Base-by-base conservation (phyloP, 2,888 invertebrate species). In the Acrobasis suavella region DNA sequence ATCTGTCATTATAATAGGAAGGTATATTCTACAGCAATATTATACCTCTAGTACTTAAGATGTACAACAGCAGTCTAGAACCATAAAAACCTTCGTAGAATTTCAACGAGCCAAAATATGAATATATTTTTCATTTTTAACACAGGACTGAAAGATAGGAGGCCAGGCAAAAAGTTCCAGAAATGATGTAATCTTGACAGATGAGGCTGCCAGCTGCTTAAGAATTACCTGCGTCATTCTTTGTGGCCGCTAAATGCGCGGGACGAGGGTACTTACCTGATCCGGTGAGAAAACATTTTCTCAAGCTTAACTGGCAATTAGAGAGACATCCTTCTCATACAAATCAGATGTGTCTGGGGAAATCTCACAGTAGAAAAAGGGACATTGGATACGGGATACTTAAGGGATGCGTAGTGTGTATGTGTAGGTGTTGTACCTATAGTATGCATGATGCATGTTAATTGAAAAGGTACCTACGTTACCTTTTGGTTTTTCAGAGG, bases 221-320 rank as follows among this genome's bases (percentile, higher is more conserved):
- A 59, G 32, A 55, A 55, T 62, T 55, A 62, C 54, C 62, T 62
- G 46, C 55, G 55, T 62, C 32, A 62, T 17, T 22, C 49, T 60
- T 60, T 49, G 55, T 54, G 54, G 61, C 46, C 52, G 54, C 17
- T 42, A 61, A 54, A 54, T 61, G 52, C n/a, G 58, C 58, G 22
- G 14, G 42, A 22, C 49, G 42, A 22, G 32, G 9, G 58, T 58
- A 58, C 50, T 37, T 60, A 38, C 50, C 17, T 38, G 32, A 37
- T 50, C 59, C 16, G 49, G 59, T 15, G 50, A 38, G 59, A 60
- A 56, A 56, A 56, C 46, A 56, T 56, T 56, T 56, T 56, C 42
- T 56, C 56, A 56, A 42, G 42, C 60, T 51, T 51, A 60, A 39
- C 51, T 50, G 39, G 60, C 60, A 60, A 60, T 60, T 60, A 60